Percentiles rank a stretch among this genome's conserved stretches.
Conservation (phyloP, 2,888 invertebrate species). For the Ctenicera cuprea region DNA sequence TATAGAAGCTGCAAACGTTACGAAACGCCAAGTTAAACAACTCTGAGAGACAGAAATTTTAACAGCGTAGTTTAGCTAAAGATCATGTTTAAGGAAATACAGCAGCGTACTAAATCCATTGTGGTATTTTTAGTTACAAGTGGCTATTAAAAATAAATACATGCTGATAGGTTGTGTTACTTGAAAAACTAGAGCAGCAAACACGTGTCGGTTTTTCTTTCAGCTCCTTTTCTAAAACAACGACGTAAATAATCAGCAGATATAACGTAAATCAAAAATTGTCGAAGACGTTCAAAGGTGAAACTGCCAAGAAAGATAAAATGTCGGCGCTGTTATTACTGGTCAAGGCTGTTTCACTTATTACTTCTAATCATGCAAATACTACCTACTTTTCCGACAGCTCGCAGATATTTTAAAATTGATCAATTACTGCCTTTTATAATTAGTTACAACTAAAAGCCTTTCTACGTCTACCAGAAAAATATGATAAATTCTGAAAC, state of each 20-base stretch:
- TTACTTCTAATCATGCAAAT: too few relatives aligned
- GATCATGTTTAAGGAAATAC: too few relatives aligned
- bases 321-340: too few relatives aligned
- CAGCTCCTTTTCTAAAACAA: background rate
- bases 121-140: constrained; percentile 2
- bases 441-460: background rate
- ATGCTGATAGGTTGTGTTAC: background rate
- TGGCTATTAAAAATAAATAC: constrained; percentile 10
- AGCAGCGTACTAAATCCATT: background rate
- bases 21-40: too few relatives aligned
- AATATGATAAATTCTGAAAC: too few relatives aligned
- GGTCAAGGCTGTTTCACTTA: too few relatives aligned
- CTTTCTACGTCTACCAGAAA: background rate
- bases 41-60: too few relatives aligned
- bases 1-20: too few relatives aligned
- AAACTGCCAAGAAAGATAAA: too few relatives aligned
- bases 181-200: background rate
- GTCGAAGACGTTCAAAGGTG: too few relatives aligned
- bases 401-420: background rate
- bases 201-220: background rate
- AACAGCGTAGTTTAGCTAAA: too few relatives aligned
- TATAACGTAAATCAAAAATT: background rate
- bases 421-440: background rate
- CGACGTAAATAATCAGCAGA: background rate
- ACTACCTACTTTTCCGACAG: too few relatives aligned